phyloP scores from a whole-genome alignment of 2,113 vertebrate genomes.

The Neolamprologus caudopunctatus region DNA sequence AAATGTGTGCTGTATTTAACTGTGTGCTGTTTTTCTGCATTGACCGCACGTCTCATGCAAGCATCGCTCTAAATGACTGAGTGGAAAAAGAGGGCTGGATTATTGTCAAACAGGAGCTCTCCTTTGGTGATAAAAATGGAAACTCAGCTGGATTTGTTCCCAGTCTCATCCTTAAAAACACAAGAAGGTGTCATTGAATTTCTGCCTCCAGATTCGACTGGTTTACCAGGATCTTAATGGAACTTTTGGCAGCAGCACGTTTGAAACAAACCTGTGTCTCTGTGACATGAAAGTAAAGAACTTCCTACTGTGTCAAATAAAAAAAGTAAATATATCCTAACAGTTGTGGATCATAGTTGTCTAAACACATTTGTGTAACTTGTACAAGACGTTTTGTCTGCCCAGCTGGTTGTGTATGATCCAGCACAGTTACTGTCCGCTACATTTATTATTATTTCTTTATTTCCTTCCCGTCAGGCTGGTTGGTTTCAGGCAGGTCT shows the following conservation, averaged over 20 bases:
- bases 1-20: neutral
- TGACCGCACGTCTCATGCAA: neutral
- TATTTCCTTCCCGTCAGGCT: neutral
- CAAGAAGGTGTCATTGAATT: neutral
- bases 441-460: neutral
- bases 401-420: neutral
- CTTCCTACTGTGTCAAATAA: neutral
- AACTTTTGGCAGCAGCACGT: neutral
- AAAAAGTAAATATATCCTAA: neutral
- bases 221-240: neutral
- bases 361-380: neutral
- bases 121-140: neutral
- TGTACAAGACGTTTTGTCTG: neutral
- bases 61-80: neutral
- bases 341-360: neutral
- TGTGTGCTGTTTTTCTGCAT: neutral
- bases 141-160: neutral
- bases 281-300: neutral
- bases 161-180: constrained; percentile 16
- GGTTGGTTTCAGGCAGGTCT: neutral
- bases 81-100: neutral
- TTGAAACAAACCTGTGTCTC: neutral
- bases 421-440: neutral
- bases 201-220: neutral
- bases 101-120: neutral